Base-by-base conservation (phyloP, 1,140 invertebrate genomes). In the Parasteatoda tepidariorum region DNA sequence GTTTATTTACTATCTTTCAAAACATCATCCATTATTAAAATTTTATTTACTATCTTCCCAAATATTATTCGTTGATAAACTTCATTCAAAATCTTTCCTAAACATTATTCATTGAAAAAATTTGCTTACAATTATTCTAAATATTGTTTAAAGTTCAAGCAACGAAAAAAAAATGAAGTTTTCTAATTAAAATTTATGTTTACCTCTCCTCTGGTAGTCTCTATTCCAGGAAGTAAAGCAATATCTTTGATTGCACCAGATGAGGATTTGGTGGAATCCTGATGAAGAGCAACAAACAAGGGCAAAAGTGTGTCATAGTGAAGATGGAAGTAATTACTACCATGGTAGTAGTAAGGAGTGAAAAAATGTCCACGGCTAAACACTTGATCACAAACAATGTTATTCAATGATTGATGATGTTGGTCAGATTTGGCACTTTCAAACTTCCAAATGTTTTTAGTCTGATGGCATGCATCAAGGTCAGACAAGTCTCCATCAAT, bases 251-350 rank as follows among this genome's bases (percentile, higher is more conserved):
- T 18, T 11, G 55, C 38, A 15, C 62, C 38, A 38, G 62, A 26
- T 1, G 68, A 38, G 5, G 68, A 31, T 18, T 74, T 66, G 7
- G 34, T 74, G 5, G 59, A 24, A 3, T 83, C 54, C 55, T 83
- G 71, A 48, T 86, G 75, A 13, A 86, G 15, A 28, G 82, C 76
- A 28, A 74, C 54, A 81, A 66, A 86, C 6, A 86, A 18, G 15
- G 85, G 85, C n/a, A 86, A 61, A 75, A 86, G 26, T n/a, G 78
- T 86, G 54, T 86, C 85, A 59, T 84, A 85, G 62, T 86, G 85
- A 15, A 86, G 76, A 74, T 86, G 86, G 57, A 85, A 86, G 55
- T 86, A 86, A 54, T 86, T 86, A 31, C 86, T 86, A 13, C 75
- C 85, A 66, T 78, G 71, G 33, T 48, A 85, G 61, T 83, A 85